phyloP scores from a whole-genome alignment of 2,113 vertebrate species.

The Xiphias gladius region DNA sequence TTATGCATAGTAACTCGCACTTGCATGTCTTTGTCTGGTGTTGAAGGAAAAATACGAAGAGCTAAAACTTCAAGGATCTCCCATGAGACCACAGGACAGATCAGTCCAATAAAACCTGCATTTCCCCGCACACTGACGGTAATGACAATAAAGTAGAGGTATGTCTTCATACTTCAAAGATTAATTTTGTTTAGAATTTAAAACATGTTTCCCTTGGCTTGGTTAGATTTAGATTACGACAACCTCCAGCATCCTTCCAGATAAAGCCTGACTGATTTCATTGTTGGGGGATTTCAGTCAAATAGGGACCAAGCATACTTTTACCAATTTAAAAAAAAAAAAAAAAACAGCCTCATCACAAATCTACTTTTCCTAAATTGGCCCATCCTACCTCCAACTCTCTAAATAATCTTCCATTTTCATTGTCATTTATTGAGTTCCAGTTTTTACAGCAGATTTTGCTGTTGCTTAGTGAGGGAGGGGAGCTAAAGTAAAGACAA shows the following conservation, averaged over 20 bases:
- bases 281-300: not conserved
- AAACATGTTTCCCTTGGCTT: not conserved
- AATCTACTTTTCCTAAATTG: slow-evolving; percentile 17
- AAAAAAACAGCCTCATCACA: not conserved
- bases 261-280: not conserved
- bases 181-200: slow-evolving; percentile 14
- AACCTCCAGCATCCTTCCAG: not conserved
- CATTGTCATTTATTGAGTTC: not conserved
- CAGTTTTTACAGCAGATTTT: slow-evolving; percentile 26
- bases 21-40: slow-evolving; percentile 10
- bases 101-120: slow-evolving; percentile 5
- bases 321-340: not conserved
- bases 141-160: not conserved
- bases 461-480: slow-evolving; percentile 11
- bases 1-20: not conserved
- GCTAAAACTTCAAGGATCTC: not conserved
- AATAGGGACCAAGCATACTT: not conserved
- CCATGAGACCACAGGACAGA: not conserved
- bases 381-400: not conserved
- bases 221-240: not conserved
- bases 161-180: slow-evolving; percentile 1
- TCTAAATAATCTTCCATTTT: slow-evolving; percentile 19
- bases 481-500: slow-evolving; percentile 35
- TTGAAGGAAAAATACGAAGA: not conserved
- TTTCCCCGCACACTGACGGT: not conserved